A percentile compares a stretch with the other conserved stretches of the same genome.
phyloP scores from a whole-genome alignment of 2,113 vertebrate genomes.

The Aegotheles bennettii region DNA sequence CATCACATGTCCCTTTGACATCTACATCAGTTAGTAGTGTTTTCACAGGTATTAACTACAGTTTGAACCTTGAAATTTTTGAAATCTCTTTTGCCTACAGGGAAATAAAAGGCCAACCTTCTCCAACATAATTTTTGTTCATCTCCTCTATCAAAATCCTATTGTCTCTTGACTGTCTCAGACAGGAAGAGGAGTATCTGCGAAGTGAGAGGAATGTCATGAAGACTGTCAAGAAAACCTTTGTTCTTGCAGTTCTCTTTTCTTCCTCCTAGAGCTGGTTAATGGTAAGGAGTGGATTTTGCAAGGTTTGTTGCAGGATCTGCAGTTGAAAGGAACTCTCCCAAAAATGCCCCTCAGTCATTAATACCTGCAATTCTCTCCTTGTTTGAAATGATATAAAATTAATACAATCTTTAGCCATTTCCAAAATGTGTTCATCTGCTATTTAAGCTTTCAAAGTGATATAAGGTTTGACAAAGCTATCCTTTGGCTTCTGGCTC shows the following conservation, averaged over 20 bases:
- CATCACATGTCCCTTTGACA: neutral
- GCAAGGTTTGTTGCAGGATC: neutral
- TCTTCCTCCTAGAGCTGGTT: rapidly evolving
- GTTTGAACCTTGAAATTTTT: neutral
- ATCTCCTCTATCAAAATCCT: neutral
- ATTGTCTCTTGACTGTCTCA: neutral
- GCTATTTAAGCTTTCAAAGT: conserved; percentile 47
- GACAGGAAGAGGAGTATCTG: neutral
- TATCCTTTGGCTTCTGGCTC: conserved; percentile 11
- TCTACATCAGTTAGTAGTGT: neutral
- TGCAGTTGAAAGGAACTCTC: neutral
- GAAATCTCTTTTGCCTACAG: neutral
- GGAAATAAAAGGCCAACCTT: neutral
- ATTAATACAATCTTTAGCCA: neutral
- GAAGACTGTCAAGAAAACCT: neutral
- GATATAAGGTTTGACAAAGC: neutral
- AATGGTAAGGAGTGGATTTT: neutral
- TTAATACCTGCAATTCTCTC: neutral
- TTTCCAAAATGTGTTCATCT: neutral
- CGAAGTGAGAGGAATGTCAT: neutral
- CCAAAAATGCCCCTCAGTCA: neutral
- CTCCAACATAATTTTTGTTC: neutral
- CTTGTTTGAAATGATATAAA: neutral
- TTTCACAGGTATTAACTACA: neutral
- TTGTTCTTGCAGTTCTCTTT: neutral